phyloP scores from a whole-genome alignment of 1,140 invertebrate genomes.

The Brachionus paranguensis region DNA sequence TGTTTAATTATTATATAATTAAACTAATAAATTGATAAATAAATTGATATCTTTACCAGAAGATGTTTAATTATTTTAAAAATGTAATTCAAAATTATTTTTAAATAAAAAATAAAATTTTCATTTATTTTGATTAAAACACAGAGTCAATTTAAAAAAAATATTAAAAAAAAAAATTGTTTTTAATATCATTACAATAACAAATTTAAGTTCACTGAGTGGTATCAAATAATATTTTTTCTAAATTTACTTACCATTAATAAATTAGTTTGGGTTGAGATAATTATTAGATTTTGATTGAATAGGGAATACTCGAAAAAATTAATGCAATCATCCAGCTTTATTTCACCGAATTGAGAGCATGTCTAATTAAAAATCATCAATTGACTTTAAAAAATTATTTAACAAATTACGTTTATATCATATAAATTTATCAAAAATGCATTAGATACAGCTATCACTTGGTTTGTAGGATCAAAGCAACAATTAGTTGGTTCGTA shows the following conservation, averaged over 20 bases:
- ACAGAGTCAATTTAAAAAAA: neutral
- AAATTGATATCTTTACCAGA: too few relatives aligned
- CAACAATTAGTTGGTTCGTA: slow-evolving; percentile 1
- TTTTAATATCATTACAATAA: neutral
- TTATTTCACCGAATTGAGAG: neutral
- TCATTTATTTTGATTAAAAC: too few relatives aligned
- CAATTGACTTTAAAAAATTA: neutral
- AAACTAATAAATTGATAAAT: too few relatives aligned
- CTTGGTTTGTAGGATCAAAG: neutral
- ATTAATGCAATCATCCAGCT: neutral
- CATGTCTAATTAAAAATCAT: neutral
- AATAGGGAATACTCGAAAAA: neutral
- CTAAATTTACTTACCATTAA: neutral
- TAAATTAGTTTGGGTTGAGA: neutral
- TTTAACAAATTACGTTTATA: neutral
- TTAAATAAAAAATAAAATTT: too few relatives aligned
- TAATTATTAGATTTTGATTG: neutral
- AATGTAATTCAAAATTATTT: too few relatives aligned
- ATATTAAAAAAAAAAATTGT: neutral
- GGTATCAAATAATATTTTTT: neutral
- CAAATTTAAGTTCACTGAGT: too few relatives aligned
- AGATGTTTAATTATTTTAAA: too few relatives aligned
- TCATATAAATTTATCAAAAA: neutral
- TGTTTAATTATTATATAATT: too few relatives aligned
- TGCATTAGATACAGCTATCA: neutral